Conservation (phyloP, 2,113 vertebrate genomes). For the Stictonetta naevosa region DNA sequence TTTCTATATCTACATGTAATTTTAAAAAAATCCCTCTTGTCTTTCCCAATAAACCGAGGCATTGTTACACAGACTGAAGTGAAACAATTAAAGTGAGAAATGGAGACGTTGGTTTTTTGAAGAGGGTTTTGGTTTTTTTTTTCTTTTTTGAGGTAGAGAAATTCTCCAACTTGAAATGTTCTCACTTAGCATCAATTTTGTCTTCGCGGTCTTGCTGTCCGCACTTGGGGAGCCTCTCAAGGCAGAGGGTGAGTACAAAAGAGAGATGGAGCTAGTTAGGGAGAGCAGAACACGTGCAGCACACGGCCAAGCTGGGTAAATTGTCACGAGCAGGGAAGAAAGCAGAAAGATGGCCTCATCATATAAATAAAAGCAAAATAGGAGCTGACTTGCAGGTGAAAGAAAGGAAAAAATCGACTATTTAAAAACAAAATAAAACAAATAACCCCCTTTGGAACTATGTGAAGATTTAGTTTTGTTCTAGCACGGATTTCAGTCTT, state of each 20-base stretch:
- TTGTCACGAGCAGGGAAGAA: neutral
- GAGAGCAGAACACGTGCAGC: neutral
- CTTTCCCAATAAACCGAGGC: neutral
- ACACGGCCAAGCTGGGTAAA: neutral
- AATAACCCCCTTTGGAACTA: no score
- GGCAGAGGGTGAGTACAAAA: neutral
- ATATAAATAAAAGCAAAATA: neutral
- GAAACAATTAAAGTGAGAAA: neutral
- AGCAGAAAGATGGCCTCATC: neutral
- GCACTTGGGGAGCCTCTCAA: neutral
- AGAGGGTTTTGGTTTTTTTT: neutral
- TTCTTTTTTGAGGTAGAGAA: neutral
- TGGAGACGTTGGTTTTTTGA: neutral
- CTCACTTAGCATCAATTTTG: neutral
- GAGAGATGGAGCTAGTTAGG: fast-evolving
- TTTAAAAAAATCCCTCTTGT: conserved; percentile 16
- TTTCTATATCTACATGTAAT: neutral
- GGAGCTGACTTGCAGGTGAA: no score
- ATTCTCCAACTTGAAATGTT: neutral
- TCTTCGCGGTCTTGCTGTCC: neutral
- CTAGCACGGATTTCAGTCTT: no score
- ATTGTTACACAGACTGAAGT: neutral
- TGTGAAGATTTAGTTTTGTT: no score
- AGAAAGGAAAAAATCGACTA: neutral
- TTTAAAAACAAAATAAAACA: neutral